phyloP scores from a whole-genome alignment of 2,113 vertebrate genomes.

The Megalops atlanticus region DNA sequence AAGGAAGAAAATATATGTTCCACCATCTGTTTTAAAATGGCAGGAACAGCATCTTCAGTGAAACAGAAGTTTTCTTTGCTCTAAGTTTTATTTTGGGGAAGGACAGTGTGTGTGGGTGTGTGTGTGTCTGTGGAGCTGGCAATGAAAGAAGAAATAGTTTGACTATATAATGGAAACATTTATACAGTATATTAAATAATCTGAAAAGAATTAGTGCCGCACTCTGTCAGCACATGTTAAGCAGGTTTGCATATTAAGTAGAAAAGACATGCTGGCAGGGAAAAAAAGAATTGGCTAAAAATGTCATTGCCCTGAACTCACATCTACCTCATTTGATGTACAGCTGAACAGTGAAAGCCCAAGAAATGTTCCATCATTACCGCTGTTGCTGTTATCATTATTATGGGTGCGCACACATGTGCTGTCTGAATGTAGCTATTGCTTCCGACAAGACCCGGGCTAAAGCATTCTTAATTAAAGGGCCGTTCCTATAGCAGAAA shows the following conservation, averaged over 20 bases:
- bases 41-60: slow-evolving; percentile 41
- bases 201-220: slow-evolving; percentile 46
- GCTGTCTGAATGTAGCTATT: slow-evolving; percentile 15
- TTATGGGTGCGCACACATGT: neutral
- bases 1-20: slow-evolving; percentile 76
- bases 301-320: neutral
- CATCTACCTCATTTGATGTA: neutral
- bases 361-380: slow-evolving; percentile 4
- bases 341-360: neutral
- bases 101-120: slow-evolving; percentile 9
- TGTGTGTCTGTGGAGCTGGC: neutral
- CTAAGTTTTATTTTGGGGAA: slow-evolving; percentile 41
- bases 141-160: neutral
- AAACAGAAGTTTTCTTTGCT: slow-evolving; percentile 34
- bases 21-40: slow-evolving; percentile 84
- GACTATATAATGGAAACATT: slow-evolving; percentile 35
- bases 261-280: slow-evolving; percentile 6
- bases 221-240: slow-evolving; percentile 35
- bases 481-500: neutral
- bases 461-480: slow-evolving; percentile 70
- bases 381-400: slow-evolving; percentile 9
- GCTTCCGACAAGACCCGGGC: neutral
- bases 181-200: slow-evolving; percentile 50
- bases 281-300: neutral
- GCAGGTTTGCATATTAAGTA: slow-evolving; percentile 19